Base-by-base conservation (phyloP, 2,113 vertebrate species). In the Cheirogaleus medius region DNA sequence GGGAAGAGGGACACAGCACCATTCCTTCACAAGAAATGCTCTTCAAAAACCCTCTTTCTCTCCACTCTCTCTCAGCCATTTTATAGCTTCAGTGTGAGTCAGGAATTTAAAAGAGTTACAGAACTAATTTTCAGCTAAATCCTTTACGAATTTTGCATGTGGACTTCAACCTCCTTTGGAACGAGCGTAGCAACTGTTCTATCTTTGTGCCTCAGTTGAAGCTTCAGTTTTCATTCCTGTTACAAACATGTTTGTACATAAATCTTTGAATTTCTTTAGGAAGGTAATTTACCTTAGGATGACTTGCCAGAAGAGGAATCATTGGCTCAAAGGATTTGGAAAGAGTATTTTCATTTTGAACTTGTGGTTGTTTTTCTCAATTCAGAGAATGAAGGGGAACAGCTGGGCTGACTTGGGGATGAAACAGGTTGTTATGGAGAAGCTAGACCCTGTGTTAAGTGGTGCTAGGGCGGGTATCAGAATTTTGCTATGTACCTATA, bases 101-200 rank as follows among this genome's bases (percentile, higher is more conserved):
- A 94, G 78, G 54, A 82, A 87, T 91, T 93, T 81, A n/a, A 56
- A 84, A 89, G 69, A 71, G 11, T 76, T 63, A 47, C 9, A 29
- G 39, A 78, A 89, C 20, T 42, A 58, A 44, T 37, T 71, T 93
- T 82, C 44, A 93, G 34, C 42, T 44, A 90, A 89, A 63, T 71
- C 74, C 60, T 80, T 71, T 54, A n/a, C 54, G 88, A 83, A 80
- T 56, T 69, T 37, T 69, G 63, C 69, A n/a, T 60, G 77, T 77
- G 81, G 77, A 95, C 58, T 95, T 52, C 23, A 15, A 87, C n/a
- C 13, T 68, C 69, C n/a, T 95, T 92, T 93, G 80, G 83, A 97
- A 89, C 5, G 20, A 96, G 83, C 4, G 20, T 6, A 66, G 23
- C 44, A 73, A 39, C 8, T 17, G 0, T 47, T 69, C 39, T 54